Evolutionary conservation across 2,888 invertebrate species (phyloP).

Genomic region (Lottia gigantea): DNA sequence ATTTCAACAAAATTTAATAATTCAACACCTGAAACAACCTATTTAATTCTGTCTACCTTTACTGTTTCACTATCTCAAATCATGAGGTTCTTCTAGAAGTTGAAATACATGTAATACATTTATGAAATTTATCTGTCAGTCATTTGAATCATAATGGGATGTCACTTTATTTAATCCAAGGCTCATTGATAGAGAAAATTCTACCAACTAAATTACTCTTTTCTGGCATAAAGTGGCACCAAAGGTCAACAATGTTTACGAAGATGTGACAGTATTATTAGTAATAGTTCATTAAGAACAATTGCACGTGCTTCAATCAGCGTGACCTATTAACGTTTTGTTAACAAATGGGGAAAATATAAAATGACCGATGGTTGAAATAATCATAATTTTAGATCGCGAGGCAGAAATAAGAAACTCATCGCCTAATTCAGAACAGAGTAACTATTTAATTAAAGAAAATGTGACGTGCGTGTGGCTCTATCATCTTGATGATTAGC

Average conservation of each 20-base stretch:
- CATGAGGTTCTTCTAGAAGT: too few relatives aligned
- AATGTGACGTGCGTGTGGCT: constrained; percentile 9
- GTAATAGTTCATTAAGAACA: constrained; percentile 5
- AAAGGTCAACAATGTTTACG: background rate
- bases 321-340: too few relatives aligned
- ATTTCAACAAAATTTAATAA: too few relatives aligned
- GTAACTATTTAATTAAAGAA: constrained; percentile 1
- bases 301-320: background rate
- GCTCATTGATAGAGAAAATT: background rate
- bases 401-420: background rate
- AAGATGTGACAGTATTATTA: constrained; percentile 2
- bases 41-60: too few relatives aligned
- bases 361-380: too few relatives aligned
- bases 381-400: background rate
- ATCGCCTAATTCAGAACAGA: background rate
- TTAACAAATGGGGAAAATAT: too few relatives aligned
- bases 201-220: background rate
- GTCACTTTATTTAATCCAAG: background rate
- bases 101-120: too few relatives aligned
- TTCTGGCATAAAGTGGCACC: background rate
- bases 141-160: background rate
- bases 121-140: too few relatives aligned
- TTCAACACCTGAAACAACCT: too few relatives aligned
- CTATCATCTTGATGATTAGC: background rate
- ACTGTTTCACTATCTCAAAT: too few relatives aligned